Conservation (phyloP, 2,797 vertebrate species). For the Lagorchestes hirsutus region DNA sequence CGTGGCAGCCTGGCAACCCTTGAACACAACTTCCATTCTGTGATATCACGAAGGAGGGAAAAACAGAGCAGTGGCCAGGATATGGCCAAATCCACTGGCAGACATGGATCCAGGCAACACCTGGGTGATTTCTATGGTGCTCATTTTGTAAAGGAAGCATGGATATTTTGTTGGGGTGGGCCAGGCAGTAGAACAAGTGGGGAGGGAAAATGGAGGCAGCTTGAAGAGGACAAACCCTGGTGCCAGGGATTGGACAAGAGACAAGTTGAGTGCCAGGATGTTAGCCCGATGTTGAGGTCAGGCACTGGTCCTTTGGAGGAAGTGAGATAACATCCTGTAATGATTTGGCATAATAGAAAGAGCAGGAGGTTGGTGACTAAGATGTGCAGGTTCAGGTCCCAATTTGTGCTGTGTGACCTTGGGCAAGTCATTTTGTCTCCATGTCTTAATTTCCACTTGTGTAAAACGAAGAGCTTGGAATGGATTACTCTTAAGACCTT, state of each 20-base stretch:
- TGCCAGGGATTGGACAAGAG: background rate
- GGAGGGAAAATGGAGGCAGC: background rate
- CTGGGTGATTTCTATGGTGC: background rate
- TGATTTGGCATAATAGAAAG: background rate
- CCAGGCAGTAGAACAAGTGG: background rate
- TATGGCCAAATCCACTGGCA: background rate
- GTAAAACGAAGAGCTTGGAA: background rate
- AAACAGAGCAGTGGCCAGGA: background rate
- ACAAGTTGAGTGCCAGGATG: background rate
- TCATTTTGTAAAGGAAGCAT: constrained; percentile 14
- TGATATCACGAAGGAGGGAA: background rate
- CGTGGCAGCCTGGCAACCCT: constrained; percentile 48
- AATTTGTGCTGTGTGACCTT: background rate
- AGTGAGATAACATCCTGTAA: background rate
- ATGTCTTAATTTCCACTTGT: background rate
- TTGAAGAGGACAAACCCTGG: background rate
- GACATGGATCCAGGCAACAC: background rate
- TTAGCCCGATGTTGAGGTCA: constrained; percentile 5
- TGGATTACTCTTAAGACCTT: background rate
- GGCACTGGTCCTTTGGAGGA: background rate
- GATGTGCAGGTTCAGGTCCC: background rate
- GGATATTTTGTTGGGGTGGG: background rate
- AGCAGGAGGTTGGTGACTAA: background rate
- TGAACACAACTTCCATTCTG: constrained; percentile 19
- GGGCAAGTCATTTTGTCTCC: background rate